Evolutionary conservation across 2,888 invertebrate species (phyloP), one percentile per base, ranked within the genome.

Genomic region (Parnassius glacialis): DNA sequence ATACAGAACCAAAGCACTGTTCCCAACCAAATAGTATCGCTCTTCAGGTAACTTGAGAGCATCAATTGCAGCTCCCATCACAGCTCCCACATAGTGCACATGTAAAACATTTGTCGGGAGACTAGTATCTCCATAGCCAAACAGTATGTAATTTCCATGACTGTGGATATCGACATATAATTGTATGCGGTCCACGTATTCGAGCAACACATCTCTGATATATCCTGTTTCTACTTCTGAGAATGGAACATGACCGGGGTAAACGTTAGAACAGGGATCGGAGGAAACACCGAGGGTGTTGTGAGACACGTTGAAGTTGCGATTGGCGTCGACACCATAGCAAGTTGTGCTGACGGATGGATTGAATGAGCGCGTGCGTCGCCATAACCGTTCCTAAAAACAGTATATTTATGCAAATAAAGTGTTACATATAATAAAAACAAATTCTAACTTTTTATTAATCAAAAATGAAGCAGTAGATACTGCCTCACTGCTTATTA

Each of bases 131-230:
- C 94, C 94, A 89, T 92, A 95, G 2, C 94, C 94, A 70, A 94
- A 94, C 1, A 95, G 76, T 57, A 95, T 72, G 68, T 91, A 93
- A 70, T 92, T 92, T 41, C 95, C 95, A 69, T 94, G 94, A 10
- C 95, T 94, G 79, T 96, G 96, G 43, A 96, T 85, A 9, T 95
- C 93, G 65, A 96, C 73, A 63, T 74, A 81, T 2, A 82, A 16
- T 58, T 80, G 75, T 5, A 74, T 76, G 1, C 83, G 64, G 41
- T 71, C 70, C 0, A 70, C 10, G 57, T 83, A 58, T 44, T 79
- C 74, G 0, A 66, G 58, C 56, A 95, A 80, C 52, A 93, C 87
- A 66, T 94, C 92, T 13, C 93, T 84, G 1, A 95, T 71, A 67
- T 80, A 85, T 61, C 78, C 72, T 0, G 93, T 94, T 82, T 95